A percentile compares a stretch with the other conserved stretches of the same genome.
Conservation (phyloP, 2,888 invertebrate species). For the Sinhomidia bicolor region DNA sequence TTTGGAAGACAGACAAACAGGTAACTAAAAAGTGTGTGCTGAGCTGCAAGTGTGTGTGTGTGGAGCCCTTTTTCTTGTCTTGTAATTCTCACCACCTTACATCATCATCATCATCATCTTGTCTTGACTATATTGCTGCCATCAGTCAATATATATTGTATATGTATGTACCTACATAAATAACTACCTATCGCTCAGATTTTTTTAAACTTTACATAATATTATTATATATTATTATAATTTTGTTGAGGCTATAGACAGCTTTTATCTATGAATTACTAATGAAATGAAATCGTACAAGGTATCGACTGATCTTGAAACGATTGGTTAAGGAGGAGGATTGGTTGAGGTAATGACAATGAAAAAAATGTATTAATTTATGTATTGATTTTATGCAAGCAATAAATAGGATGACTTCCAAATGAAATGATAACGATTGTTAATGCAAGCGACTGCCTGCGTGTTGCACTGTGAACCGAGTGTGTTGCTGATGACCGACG, state of each 20-base stretch:
- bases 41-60: no score
- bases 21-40: neutral
- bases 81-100: constrained; percentile 5
- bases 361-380: constrained; percentile 26
- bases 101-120: neutral
- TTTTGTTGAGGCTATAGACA: neutral
- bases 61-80: neutral
- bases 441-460: neutral
- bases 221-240: neutral
- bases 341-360: constrained; percentile 46
- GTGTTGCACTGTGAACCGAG: neutral
- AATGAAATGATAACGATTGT: neutral
- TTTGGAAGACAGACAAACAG: constrained; percentile 5
- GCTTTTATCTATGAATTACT: neutral
- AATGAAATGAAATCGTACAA: constrained; percentile 21
- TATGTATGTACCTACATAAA: neutral
- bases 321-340: constrained; percentile 19
- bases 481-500: neutral
- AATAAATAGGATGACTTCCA: constrained; percentile 10
- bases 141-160: neutral
- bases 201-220: neutral
- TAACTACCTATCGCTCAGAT: neutral
- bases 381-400: constrained; percentile 58
- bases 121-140: no score
- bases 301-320: constrained; percentile 56